Evolutionary conservation across 2,888 invertebrate genomes (phyloP), one percentile per base, ranked within the genome.

Genomic region (Drosophila crucigera): DNA sequence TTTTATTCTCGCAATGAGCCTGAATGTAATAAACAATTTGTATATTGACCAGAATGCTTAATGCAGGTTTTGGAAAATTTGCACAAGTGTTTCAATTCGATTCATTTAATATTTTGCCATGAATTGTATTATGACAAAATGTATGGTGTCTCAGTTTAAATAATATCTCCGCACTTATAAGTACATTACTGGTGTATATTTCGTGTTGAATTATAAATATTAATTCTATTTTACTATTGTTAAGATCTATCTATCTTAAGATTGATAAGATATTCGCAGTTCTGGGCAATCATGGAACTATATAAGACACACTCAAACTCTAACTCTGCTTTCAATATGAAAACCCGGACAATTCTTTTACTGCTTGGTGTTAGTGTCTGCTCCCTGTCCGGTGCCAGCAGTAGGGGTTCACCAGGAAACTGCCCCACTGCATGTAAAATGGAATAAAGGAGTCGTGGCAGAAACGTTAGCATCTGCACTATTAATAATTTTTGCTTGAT

Each of bases 1-100:
- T 54, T 67, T 76, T 76, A 68, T 77, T 64, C 61, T 62, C 47
- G 39, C 35, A 59, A 49, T 4, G 16, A 14, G 61, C 16, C 16
- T 6, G 25, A 28, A 60, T 30, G 37, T 3, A 30, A 33, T 16
- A 5, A 31, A 25, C 41, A 19, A 30, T 22, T 28, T 30, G 22
- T 30, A 9, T n/a, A n/a, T 61, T 41, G 28, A 39, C 19, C 30
- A 41, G 2, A 35, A 39, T 4, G 10, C 35, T 47, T n/a, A n/a
- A 35, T 28, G 19, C 14, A 37, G 11, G 14, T 22, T 30, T 37
- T 37, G 3, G 31, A 16, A 14, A 31, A 33, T 25, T 0, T 47
- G 14, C 16, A 4, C 70, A 58, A 11, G 3, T 69, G 30, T 69
- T 58, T 35, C 5, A 25, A 4, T 49, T 25, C 7, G 5, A 22